phyloP scores from a whole-genome alignment of 2,113 vertebrate species.

The Leptobrachium leishanense region DNA sequence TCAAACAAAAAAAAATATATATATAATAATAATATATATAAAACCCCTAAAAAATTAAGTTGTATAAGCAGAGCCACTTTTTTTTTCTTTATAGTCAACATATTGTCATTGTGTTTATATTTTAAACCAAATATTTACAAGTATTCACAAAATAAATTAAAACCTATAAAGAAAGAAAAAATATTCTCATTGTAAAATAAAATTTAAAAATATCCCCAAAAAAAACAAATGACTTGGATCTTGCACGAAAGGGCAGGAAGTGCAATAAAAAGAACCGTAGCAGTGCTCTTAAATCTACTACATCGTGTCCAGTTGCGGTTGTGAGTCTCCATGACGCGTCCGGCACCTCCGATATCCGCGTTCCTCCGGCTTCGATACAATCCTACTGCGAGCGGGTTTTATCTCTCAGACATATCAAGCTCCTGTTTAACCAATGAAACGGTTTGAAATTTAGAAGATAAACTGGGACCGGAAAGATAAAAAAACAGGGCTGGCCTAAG shows the following conservation, averaged over 20 bases:
- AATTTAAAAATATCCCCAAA: background rate
- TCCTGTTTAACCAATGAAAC: constrained; percentile 53
- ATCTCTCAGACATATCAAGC: constrained; percentile 52
- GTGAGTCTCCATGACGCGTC: background rate
- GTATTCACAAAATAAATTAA: constrained; percentile 35
- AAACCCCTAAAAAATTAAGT: too few relatives aligned
- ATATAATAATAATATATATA: too few relatives aligned
- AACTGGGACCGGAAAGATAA: background rate
- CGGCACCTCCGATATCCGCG: background rate
- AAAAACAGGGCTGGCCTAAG: too few relatives aligned
- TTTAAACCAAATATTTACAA: constrained; percentile 1
- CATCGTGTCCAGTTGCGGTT: background rate
- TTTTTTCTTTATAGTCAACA: too few relatives aligned
- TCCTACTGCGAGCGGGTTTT: background rate
- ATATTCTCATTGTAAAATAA: background rate
- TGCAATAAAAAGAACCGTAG: background rate
- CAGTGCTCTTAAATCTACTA: background rate
- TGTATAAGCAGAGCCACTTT: background rate
- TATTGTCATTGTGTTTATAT: background rate
- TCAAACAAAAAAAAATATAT: too few relatives aligned
- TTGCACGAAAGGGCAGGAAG: background rate
- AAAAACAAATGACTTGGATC: background rate
- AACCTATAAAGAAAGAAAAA: background rate
- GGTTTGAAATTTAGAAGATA: background rate
- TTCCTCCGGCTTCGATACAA: background rate